phyloP scores from a whole-genome alignment of 2,113 vertebrate species.

The Tricholaema leucomelas region DNA sequence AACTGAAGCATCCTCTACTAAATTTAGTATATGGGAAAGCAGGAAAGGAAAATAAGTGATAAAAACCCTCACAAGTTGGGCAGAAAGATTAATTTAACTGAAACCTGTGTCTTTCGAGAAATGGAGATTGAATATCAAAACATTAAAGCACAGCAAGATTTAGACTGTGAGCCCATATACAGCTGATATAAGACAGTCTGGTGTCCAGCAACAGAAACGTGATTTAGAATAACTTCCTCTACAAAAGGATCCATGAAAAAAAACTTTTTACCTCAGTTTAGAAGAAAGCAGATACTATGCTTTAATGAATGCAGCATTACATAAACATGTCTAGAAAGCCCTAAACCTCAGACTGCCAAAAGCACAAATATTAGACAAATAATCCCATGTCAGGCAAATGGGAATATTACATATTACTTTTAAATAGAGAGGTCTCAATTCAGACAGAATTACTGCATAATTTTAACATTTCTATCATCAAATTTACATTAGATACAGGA shows the following conservation, averaged over 20 bases:
- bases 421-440: not conserved
- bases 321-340: not conserved
- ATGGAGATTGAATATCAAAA: conserved; percentile 8
- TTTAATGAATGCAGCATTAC: not conserved
- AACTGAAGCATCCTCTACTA: not conserved
- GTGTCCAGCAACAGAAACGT: not conserved
- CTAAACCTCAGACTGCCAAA: not conserved
- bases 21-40: not conserved
- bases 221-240: not conserved
- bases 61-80: not conserved
- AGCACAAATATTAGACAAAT: not conserved
- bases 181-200: not conserved
- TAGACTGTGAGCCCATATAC: not conserved
- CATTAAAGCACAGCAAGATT: not conserved
- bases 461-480: not conserved
- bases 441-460: not conserved
- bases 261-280: not conserved
- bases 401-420: not conserved
- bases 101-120: conserved; percentile 13
- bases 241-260: not conserved
- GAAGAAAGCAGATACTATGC: not conserved
- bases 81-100: conserved; percentile 25
- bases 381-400: not conserved
- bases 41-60: not conserved
- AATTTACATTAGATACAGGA: not conserved